These are phyloP conservation scores for Epinotia ramella DNA, from an alignment of 2,888 invertebrate species.

Conservation along the genomic window DNA sequence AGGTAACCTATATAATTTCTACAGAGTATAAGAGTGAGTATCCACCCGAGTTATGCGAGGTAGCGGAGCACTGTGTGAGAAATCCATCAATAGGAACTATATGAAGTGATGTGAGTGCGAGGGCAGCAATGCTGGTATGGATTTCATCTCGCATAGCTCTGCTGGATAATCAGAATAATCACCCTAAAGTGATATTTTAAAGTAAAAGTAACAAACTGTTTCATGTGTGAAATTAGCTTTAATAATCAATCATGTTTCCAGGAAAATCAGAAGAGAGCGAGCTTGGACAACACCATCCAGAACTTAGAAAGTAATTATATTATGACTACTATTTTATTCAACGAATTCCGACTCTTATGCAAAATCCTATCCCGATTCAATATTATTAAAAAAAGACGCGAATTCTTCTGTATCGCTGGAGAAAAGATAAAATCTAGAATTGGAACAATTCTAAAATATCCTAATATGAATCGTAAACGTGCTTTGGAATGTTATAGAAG, in stretches of 20 bases:
- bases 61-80: too few species aligned
- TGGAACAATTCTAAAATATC: neutral
- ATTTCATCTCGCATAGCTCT: too few species aligned
- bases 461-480: neutral
- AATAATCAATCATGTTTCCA: neutral
- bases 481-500: constrained; percentile 1
- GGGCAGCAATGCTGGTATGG: too few species aligned
- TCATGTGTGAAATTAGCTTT: neutral
- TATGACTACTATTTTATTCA: neutral
- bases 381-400: neutral
- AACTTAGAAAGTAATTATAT: constrained; percentile 16
- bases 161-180: too few species aligned
- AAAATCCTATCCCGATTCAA: neutral
- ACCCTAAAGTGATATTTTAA: too few species aligned
- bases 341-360: neutral
- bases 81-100: too few species aligned
- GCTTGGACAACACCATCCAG: neutral
- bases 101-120: too few species aligned
- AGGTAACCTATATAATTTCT: neutral
- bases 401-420: constrained; percentile 5
- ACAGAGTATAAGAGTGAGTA: too few species aligned
- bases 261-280: neutral
- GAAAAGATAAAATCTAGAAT: neutral
- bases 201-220: too few species aligned
- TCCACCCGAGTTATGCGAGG: too few species aligned